Base-by-base conservation (phyloP, 2,888 invertebrate species). In the Pandemis corylana region DNA sequence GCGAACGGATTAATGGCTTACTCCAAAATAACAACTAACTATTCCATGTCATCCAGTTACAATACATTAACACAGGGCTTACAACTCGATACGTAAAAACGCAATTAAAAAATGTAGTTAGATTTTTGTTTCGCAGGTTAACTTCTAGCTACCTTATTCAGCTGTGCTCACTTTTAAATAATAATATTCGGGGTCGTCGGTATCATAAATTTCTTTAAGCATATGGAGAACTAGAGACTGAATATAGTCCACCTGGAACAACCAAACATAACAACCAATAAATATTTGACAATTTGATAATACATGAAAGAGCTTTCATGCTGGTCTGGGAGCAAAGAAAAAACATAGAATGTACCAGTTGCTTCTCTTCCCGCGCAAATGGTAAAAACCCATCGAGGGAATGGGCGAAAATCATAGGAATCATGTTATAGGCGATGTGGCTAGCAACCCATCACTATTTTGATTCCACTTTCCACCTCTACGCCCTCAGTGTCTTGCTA, bases 191-290 rank as follows among this genome's bases (percentile, higher is more conserved):
- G 95, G 95, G 70, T 95, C 93, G 71, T 92, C 95, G 10, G 95
- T 94, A 42, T 90, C 85, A 81, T 95, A 96, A 51, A 90, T 87
- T 73, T 94, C 88, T 69, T 91, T 93, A 53, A 97, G 88, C 73
- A 95, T 91, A 71, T 95, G 88, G 66, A 97, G 81, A 7, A 97
- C 97, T 56, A 95, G 91, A 10, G 95, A 92, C 87, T 98, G 97
- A 77, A 98, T 98, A 64, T 93, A 90, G 73, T 98, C 97, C 49
- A 98, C 98, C 91, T 97, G 86, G 62, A 91, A 90, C 51, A 75
- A 56, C 15, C 49, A 65, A n/a, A 44, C 74, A 10, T 41, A n/a
- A 72, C 59, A 12, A 13, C 6, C n/a, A 51, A 44, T 44, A 44
- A n/a, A 5, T n/a, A 51, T 51, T 51, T 5, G 13, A 51, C n/a